A percentile compares a stretch with the other conserved stretches of the same genome.
These are phyloP conservation scores for Adelosebastes latens DNA, from an alignment of 2,797 vertebrate species.

Conservation along the genomic window DNA sequence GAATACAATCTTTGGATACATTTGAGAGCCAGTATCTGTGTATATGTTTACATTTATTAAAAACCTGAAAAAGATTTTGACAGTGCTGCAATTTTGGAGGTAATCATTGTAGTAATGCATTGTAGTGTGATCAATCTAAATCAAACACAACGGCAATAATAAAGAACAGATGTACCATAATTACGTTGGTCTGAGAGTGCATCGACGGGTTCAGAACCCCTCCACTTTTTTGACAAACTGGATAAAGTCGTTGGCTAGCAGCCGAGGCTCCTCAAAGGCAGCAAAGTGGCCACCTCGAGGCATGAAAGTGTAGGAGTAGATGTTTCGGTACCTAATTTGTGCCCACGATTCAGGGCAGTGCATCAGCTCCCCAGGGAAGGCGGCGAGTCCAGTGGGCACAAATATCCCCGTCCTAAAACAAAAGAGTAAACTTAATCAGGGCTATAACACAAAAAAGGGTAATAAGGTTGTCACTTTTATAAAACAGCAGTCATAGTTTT, in stretches of 20 bases:
- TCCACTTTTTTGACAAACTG: conserved; percentile 88
- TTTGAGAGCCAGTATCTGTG: conserved; percentile 2
- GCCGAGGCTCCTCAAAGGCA: conserved; percentile 88
- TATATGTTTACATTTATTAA: conserved; percentile 41
- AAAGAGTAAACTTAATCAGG: not conserved
- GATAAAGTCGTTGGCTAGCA: conserved; percentile 85
- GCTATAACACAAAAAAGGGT: not conserved
- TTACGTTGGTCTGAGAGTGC: not conserved
- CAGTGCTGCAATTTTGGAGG: not conserved
- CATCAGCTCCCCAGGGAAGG: conserved; percentile 84
- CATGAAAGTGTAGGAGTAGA: conserved; percentile 86
- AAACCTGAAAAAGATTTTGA: conserved; percentile 16
- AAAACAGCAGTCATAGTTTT: not conserved
- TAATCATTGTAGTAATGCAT: not conserved
- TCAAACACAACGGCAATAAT: not conserved
- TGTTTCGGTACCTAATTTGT: conserved; percentile 72
- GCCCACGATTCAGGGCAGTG: conserved; percentile 84
- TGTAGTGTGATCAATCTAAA: not conserved
- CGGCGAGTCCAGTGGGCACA: conserved; percentile 88
- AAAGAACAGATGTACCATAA: not conserved
- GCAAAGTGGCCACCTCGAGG: conserved; percentile 89
- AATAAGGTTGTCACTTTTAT: not conserved
- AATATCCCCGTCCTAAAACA: conserved; percentile 72
- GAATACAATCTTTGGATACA: not conserved
- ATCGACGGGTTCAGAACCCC: conserved; percentile 43